A percentile compares a stretch with the other conserved stretches of the same genome.
Evolutionary conservation across 53 echinoderm and acorn worm species (phyloP).

Genomic region (Mesocentrotus franciscanus): DNA sequence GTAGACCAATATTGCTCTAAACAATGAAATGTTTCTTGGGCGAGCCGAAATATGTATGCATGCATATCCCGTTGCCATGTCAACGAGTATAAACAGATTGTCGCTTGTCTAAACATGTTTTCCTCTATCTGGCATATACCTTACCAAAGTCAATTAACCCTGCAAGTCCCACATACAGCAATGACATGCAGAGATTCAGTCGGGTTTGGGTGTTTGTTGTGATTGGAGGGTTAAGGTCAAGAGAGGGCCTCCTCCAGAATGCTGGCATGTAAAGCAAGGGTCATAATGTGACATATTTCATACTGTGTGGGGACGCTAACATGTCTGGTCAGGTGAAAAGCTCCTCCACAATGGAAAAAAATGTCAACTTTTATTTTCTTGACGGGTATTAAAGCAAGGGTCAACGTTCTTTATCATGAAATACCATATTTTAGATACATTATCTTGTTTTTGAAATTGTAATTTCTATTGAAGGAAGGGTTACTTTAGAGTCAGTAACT

Average conservation of each 20-base stretch:
- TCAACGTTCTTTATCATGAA: background rate
- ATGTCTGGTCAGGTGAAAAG: constrained; percentile 10
- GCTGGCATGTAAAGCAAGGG: constrained; percentile 10
- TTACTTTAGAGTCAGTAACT: background rate
- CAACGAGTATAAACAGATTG: constrained; percentile 1
- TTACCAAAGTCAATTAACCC: background rate
- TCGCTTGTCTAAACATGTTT: constrained; percentile 41
- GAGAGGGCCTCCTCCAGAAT: background rate
- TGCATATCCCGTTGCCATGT: constrained; percentile 2
- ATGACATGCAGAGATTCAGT: background rate
- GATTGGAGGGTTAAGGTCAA: constrained; percentile 7
- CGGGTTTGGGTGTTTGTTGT: background rate
- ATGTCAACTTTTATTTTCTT: background rate
- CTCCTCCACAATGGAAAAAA: background rate
- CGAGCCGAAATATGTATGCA: background rate
- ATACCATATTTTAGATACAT: background rate
- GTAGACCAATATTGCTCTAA: background rate
- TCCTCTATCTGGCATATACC: background rate
- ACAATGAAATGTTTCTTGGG: background rate
- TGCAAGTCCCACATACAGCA: too few species aligned
- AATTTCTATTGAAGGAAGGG: background rate
- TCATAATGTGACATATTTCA: constrained; percentile 50
- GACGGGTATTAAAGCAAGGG: background rate
- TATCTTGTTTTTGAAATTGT: background rate
- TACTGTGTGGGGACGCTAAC: constrained; percentile 37